Percentiles rank a stretch among this genome's conserved stretches.
phyloP scores from a whole-genome alignment of 2,888 invertebrate genomes.

The Lasioglossum marginatum region DNA sequence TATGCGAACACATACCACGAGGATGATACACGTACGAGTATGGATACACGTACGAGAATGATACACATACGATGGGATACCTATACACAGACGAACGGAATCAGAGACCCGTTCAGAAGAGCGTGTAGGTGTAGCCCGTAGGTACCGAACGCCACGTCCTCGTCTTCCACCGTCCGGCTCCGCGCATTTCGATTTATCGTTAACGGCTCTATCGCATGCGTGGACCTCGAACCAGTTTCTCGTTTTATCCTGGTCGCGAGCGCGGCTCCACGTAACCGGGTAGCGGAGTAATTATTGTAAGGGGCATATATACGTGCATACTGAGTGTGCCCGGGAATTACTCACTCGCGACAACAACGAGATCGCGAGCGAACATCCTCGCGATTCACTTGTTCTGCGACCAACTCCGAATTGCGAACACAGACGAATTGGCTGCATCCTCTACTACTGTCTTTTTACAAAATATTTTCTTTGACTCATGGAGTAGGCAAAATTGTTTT shows the following conservation, averaged over 20 bases:
- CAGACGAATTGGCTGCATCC: neutral
- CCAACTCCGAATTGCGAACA: neutral
- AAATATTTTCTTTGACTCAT: no score
- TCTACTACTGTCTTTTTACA: no score
- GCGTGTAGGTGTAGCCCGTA: slow-evolving; percentile 45
- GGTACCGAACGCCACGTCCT: slow-evolving; percentile 36
- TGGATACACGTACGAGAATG: neutral
- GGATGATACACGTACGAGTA: neutral
- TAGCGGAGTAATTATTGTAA: slow-evolving; percentile 75
- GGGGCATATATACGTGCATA: slow-evolving; percentile 30
- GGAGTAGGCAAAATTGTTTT: no score
- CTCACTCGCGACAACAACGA: slow-evolving; percentile 40
- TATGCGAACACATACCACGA: slow-evolving; percentile 39
- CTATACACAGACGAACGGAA: neutral
- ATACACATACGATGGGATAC: neutral
- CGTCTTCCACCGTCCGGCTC: slow-evolving; percentile 64
- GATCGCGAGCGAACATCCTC: slow-evolving; percentile 26
- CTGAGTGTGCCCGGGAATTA: slow-evolving; percentile 39
- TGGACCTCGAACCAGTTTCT: slow-evolving; percentile 77
- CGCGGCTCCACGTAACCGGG: slow-evolving; percentile 71
- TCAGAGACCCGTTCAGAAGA: neutral
- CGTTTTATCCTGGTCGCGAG: slow-evolving; percentile 76
- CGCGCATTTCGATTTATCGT: slow-evolving; percentile 83
- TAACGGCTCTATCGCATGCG: slow-evolving; percentile 83
- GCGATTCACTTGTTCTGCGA: neutral